A percentile compares a stretch with the other conserved stretches of the same genome.
These are phyloP conservation scores for Sceloporus tristichus DNA, from an alignment of 2,113 vertebrate species.

Conservation along the genomic window DNA sequence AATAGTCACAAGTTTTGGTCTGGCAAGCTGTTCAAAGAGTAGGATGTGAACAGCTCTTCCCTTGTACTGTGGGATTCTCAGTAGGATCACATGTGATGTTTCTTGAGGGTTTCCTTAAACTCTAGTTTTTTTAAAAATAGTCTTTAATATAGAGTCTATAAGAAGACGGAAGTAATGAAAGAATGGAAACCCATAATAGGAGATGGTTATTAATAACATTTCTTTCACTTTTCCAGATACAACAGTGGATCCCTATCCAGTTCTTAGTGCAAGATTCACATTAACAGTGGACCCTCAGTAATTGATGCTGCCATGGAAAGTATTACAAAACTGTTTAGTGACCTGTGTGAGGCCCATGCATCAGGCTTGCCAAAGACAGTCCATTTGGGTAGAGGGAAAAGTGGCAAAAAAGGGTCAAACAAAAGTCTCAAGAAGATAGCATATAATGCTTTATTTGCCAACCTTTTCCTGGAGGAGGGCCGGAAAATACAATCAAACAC, in stretches of 20 bases:
- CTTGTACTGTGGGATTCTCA: no score
- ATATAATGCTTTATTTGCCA: constrained; percentile 86
- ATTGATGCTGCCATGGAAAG: constrained; percentile 78
- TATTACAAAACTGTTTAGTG: constrained; percentile 87
- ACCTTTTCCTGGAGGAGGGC: constrained; percentile 86
- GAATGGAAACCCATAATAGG: neutral
- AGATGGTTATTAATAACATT: neutral
- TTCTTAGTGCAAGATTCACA: constrained; percentile 44
- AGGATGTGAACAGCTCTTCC: no score
- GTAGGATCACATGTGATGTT: no score
- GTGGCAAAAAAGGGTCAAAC: constrained; percentile 79
- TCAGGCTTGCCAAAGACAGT: constrained; percentile 84
- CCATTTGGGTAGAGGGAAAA: constrained; percentile 67
- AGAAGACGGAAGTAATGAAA: neutral
- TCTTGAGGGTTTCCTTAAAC: no score
- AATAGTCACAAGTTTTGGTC: no score
- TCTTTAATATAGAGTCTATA: no score
- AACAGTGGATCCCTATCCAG: neutral
- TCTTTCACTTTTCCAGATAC: constrained; percentile 52
- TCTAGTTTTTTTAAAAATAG: no score
- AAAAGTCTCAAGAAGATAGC: constrained; percentile 82
- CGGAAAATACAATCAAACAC: constrained; percentile 63
- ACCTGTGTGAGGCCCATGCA: constrained; percentile 89
- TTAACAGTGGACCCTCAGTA: neutral
- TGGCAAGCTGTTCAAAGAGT: no score